Evolutionary conservation across 1,140 invertebrate genomes (phyloP), one percentile per base, ranked within the genome.

Genomic region (Anagrus nilaparvatae): DNA sequence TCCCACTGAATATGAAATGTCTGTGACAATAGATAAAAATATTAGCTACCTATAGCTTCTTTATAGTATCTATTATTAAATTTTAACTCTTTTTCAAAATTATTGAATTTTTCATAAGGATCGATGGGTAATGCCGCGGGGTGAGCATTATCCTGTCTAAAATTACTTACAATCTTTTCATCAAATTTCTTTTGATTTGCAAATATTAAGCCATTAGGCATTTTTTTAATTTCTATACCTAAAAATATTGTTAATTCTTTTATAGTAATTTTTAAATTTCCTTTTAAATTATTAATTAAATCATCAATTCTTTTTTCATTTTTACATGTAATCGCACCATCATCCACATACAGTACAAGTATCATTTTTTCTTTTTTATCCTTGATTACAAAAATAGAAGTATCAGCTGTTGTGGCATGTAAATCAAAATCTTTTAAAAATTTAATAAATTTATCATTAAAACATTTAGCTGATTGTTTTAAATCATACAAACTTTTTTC

Each of bases 381-480:
- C 19, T 20, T 36, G 13, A 35, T 24, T 6, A 31, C 30, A 36
- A 52, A 52, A 17, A 52, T 24, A 41, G 46, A 47, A 2, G 40
- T 35, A 42, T 50, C 51, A 4, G 46, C 46, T 8, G 27, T 29
- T 4, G 35, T 46, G 18, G 30, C 28, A 42, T 52, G 44, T 7
- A 57, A 33, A 37, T 52, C 38, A 16, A 40, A 39, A 30, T 28
- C 24, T 10, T 39, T 27, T 32, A 44, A 25, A 12, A 18, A 41
- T 16, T 20, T 49, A 28, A n/a, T 46, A 30, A 25, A 49, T 38
- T 16, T 50, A 50, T n/a, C 51, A 13, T 63, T 63, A 56, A 58
- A 63, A 40, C 60, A 61, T 17, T 56, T 35, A 4, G 56, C 52
- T 27, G 67, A 48, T 45, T 68, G 62, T 40, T 65, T 64, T n/a